Evolutionary conservation across 2,797 vertebrate species (phyloP), one percentile per base, ranked within the genome.

Genomic region (Numenius phaeopus): DNA sequence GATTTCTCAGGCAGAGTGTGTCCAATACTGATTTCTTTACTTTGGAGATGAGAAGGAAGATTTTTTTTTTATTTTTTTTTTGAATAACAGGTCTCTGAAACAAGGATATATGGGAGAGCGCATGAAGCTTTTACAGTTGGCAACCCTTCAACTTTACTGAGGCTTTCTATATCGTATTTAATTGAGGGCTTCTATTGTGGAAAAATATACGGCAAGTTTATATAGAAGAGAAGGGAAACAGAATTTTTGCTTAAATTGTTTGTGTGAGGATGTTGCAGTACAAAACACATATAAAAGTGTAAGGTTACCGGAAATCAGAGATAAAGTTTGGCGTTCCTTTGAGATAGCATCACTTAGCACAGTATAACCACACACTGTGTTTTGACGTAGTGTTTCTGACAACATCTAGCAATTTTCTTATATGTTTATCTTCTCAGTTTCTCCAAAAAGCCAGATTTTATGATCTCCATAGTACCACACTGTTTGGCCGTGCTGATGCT

Each of bases 341-440:
- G 59, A 90, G 95, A 96, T 95, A 95, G 11, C 73, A 92, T 95
- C 94, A 67, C 42, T 61, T 73, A 88, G 69, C 55, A 24, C 17
- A n/a, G 24, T 11, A 3, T 54, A 94, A 92, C 83, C 89, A 79
- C 64, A 44, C 22, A 10, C 17, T 1, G 2, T 62, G 23, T 87
- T 92, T 84, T 86, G 50, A 46, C 12, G 3, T 12, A 12, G 26
- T 18, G n/a, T 79, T 95, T 93, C 83, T 95, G 83, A 87, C 82
- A 79, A 71, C 18, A 66, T 67, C 57, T 82, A 2, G 13, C 70
- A 40, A 30, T 90, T 92, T 69, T 58, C 58, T 76, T 78, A 4
- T 11, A 29, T 3, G 1, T 83, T 65, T 89, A 6, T 81, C 20
- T 9, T 69, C 32, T 64, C 6, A 9, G 26, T 83, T 75, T 12